A percentile compares a stretch with the other conserved stretches of the same genome.
Evolutionary conservation across 2,888 invertebrate genomes (phyloP).

Genomic region (Acheta domesticus): DNA sequence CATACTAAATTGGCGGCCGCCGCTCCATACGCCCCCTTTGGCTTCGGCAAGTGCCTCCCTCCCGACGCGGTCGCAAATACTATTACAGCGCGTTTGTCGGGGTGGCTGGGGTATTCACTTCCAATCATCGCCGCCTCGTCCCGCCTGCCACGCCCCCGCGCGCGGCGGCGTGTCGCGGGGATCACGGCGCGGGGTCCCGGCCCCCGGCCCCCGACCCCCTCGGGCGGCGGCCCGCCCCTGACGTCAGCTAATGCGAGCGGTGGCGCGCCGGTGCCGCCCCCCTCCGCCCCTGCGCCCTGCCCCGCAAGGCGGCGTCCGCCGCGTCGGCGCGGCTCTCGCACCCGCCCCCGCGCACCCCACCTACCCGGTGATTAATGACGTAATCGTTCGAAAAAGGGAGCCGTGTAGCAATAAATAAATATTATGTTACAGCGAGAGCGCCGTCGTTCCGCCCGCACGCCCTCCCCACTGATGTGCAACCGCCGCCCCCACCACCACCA

Average conservation of each 20-base stretch:
- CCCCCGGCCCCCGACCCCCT: not conserved
- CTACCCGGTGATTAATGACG: conserved; percentile 25
- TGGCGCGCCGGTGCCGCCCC: conserved; percentile 37
- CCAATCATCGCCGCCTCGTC: not conserved
- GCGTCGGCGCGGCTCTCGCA: conserved; percentile 37
- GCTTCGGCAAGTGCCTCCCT: not conserved
- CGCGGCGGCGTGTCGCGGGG: no score
- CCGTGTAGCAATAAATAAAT: conserved; percentile 30
- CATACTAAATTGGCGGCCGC: not conserved
- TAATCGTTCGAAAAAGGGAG: conserved; percentile 11
- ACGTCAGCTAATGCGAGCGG: conserved; percentile 37
- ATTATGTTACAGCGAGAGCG: conserved; percentile 28
- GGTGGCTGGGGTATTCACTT: not conserved
- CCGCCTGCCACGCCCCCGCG: not conserved
- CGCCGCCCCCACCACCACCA: not conserved
- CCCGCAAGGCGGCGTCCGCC: conserved; percentile 38
- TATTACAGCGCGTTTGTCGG: no score
- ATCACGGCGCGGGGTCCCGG: not conserved
- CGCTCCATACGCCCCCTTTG: not conserved
- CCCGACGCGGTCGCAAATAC: not conserved
- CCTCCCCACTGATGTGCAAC: not conserved
- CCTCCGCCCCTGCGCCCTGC: conserved; percentile 38
- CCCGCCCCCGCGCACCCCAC: conserved; percentile 34
- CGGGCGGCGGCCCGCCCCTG: not conserved
- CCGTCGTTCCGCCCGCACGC: not conserved